Evolutionary conservation across 2,888 invertebrate species (phyloP), one percentile per base, ranked within the genome.

Genomic region (Scaptomyza tumidula): DNA sequence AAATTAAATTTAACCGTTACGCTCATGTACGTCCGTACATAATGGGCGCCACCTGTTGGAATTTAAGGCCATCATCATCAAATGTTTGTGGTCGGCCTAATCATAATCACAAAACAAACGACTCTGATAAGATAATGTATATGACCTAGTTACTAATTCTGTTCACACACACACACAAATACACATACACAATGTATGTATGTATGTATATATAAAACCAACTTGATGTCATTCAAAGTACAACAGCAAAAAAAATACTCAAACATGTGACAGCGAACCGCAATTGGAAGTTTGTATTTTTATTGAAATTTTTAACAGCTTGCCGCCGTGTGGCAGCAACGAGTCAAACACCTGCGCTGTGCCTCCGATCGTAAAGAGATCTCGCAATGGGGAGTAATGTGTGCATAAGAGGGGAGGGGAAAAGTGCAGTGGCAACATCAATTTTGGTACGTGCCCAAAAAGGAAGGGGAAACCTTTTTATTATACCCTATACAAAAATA

Each of bases 261-360:
- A 68, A 68, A 70, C 65, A 68, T 69, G 59, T 62, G 75, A 64
- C 61, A 69, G 43, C 37, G 54, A 64, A 69, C 81, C 53, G 66
- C 77, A 70, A 55, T 45, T 54, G 49, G 46, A 70, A 72, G 60
- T 81, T 81, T 69, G 60, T 39, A 57, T 66, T 74, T 70, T 65
- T 63, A 58, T 58, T 71, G 73, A 53, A 65, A 67, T 57, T 64
- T 57, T 48, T 43, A 73, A 61, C 70, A 69, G 75, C 68, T 70
- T 70, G 80, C 69, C 24, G 19, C 1, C 1, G 1, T 57, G 65
- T 74, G 33, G n/a, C 3, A 2, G 63, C 35, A 31, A 49, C 33
- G 75, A 85, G 74, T 84, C 78, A 80, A 84, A 56, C 83, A 84
- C 86, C 83, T 84, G 83, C 86, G 31, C 44, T 44, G 45, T 44